Conservation (phyloP, 2,888 invertebrate genomes). For the Amiota minor region DNA sequence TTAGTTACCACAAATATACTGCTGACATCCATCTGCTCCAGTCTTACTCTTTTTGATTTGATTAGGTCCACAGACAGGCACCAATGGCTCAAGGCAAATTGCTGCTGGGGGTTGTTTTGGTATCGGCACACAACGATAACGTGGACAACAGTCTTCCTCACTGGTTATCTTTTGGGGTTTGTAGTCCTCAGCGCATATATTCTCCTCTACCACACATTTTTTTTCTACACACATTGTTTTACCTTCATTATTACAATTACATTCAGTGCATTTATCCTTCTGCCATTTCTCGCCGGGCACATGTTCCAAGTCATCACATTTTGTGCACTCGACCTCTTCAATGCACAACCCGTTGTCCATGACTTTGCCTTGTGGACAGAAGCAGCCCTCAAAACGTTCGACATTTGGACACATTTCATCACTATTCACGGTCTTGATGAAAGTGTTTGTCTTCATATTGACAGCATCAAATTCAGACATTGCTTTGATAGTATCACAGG, state of each 20-base stretch:
- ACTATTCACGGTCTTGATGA: conserved; percentile 58
- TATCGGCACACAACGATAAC: conserved; percentile 79
- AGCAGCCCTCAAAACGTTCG: conserved; percentile 83
- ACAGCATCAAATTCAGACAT: conserved; percentile 65
- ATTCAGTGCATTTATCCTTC: conserved; percentile 82
- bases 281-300: conserved; percentile 79
- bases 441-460: conserved; percentile 60
- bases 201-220: conserved; percentile 76
- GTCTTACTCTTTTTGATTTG: conserved; percentile 81
- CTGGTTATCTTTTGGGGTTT: conserved; percentile 75
- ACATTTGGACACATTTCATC: conserved; percentile 74
- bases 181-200: conserved; percentile 78
- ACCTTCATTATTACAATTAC: conserved; percentile 78
- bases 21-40: conserved; percentile 80
- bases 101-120: conserved; percentile 73
- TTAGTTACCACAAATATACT: conserved; percentile 80
- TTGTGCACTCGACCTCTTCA: conserved; percentile 78
- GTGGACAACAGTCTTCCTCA: conserved; percentile 80
- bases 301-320: conserved; percentile 83
- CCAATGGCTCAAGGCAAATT: conserved; percentile 79
- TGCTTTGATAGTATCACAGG: conserved; percentile 67
- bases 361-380: conserved; percentile 85
- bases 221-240: conserved; percentile 79
- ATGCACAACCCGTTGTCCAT: conserved; percentile 84
- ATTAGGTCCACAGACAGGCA: conserved; percentile 81